Evolutionary conservation across 1,140 invertebrate genomes (phyloP).

Genomic region (Coptotermes formosanus): DNA sequence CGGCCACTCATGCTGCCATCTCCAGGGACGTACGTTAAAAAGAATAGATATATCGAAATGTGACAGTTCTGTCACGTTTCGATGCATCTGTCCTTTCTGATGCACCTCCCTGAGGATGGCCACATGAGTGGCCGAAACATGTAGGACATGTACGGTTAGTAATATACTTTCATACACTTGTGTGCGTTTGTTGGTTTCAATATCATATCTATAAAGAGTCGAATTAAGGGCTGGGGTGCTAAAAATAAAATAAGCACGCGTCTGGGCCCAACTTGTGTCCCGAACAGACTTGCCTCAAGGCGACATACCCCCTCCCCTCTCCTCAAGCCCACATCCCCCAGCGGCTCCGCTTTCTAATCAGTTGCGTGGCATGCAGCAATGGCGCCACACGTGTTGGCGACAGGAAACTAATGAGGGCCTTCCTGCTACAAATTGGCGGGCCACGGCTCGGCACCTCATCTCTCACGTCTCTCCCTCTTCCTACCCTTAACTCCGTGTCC

Average conservation of each 20-base stretch:
- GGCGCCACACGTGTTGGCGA: constrained; percentile 34
- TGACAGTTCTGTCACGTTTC: too few relatives aligned
- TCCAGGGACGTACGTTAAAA: too few relatives aligned
- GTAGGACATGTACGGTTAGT: too few relatives aligned
- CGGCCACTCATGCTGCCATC: too few relatives aligned
- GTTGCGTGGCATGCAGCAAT: constrained; percentile 28
- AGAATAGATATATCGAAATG: too few relatives aligned
- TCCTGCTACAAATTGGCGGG: constrained; percentile 34
- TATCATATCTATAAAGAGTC: too few relatives aligned
- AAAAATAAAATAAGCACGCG: not conserved
- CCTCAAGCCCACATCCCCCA: not conserved
- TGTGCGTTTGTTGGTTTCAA: too few relatives aligned
- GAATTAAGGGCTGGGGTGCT: too few relatives aligned
- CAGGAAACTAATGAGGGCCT: constrained; percentile 34
- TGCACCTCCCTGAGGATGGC: too few relatives aligned
- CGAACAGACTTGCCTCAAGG: constrained; percentile 12
- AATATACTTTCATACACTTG: too few relatives aligned
- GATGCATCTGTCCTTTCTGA: too few relatives aligned
- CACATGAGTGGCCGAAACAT: too few relatives aligned
- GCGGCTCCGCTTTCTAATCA: constrained; percentile 30
- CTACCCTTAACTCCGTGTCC: constrained; percentile 16
- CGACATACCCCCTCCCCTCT: not conserved
- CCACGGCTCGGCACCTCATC: not conserved
- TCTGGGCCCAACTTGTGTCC: not conserved
- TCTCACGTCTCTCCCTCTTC: constrained; percentile 20